These are phyloP conservation scores for Syndactyla subalaris DNA, from an alignment of 2,797 vertebrate genomes.

Conservation along the genomic window DNA sequence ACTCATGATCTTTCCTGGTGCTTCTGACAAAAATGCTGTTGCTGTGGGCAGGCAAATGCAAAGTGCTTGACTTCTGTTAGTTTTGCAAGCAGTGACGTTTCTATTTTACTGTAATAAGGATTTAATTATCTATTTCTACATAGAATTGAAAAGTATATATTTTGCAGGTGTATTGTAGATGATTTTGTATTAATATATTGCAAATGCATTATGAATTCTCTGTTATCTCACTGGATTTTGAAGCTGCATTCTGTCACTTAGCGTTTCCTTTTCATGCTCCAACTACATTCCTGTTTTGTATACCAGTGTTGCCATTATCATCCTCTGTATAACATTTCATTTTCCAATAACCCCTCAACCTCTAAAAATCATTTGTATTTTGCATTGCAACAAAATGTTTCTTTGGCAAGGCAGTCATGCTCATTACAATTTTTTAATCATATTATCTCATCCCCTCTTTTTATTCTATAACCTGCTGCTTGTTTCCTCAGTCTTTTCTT, in stretches of 20 bases:
- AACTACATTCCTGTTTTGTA: conserved; percentile 6
- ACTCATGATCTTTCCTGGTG: conserved; percentile 35
- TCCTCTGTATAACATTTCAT: not conserved
- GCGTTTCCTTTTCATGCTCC: not conserved
- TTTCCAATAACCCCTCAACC: not conserved
- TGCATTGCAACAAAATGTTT: not conserved
- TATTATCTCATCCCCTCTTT: not conserved
- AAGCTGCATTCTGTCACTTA: conserved; percentile 51
- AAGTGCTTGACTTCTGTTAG: conserved; percentile 28
- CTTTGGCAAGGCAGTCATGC: not conserved
- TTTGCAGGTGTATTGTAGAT: conserved; percentile 41
- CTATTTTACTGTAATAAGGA: not conserved
- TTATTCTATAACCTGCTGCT: conserved; percentile 13
- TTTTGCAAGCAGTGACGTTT: conserved; percentile 44
- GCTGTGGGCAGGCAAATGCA: conserved; percentile 58
- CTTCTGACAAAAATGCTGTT: conserved; percentile 55
- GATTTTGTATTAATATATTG: conserved; percentile 34
- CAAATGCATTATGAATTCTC: conserved; percentile 43
- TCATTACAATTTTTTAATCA: not conserved
- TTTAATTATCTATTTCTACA: conserved; percentile 35
- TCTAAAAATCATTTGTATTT: not conserved
- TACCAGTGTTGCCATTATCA: not conserved
- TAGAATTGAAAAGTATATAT: conserved; percentile 11
- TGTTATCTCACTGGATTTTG: conserved; percentile 19
- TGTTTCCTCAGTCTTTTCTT: conserved; percentile 20